Evolutionary conservation across 2,888 invertebrate species (phyloP).

Genomic region (Zygogramma bicolorata): DNA sequence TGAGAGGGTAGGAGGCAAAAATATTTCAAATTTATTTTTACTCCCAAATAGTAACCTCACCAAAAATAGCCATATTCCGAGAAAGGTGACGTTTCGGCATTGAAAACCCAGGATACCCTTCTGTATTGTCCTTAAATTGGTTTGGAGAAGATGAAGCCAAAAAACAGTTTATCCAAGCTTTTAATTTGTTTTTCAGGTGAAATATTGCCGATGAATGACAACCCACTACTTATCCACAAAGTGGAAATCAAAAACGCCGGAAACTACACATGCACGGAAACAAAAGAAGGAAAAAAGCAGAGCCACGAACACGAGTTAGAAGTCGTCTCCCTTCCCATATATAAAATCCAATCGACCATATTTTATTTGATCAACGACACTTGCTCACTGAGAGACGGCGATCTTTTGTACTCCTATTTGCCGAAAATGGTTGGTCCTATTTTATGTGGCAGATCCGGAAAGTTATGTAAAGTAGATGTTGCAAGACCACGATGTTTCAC

Average conservation of each 20-base stretch:
- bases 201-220: conserved; percentile 49
- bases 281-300: conserved; percentile 42
- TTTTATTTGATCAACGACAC: conserved; percentile 57
- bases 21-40: too few species aligned
- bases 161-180: too few species aligned
- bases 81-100: too few species aligned
- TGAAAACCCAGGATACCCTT: too few species aligned
- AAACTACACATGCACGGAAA: conserved; percentile 62
- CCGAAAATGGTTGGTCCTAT: conserved; percentile 58
- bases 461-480: conserved; percentile 59
- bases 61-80: too few species aligned
- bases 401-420: conserved; percentile 59
- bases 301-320: conserved; percentile 59
- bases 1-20: too few species aligned
- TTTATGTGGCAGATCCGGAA: conserved; percentile 59
- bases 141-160: too few species aligned
- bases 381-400: conserved; percentile 58
- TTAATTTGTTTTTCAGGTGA: conserved; percentile 42
- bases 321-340: conserved; percentile 60
- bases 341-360: conserved; percentile 57
- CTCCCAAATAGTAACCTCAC: too few species aligned
- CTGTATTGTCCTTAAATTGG: too few species aligned
- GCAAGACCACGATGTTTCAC: conserved; percentile 58
- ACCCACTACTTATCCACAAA: conserved; percentile 57
- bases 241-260: conserved; percentile 60